Percentiles rank a stretch among this genome's conserved stretches.
phyloP scores from a whole-genome alignment of 2,113 vertebrate genomes.

The Stigmatopora nigra region DNA sequence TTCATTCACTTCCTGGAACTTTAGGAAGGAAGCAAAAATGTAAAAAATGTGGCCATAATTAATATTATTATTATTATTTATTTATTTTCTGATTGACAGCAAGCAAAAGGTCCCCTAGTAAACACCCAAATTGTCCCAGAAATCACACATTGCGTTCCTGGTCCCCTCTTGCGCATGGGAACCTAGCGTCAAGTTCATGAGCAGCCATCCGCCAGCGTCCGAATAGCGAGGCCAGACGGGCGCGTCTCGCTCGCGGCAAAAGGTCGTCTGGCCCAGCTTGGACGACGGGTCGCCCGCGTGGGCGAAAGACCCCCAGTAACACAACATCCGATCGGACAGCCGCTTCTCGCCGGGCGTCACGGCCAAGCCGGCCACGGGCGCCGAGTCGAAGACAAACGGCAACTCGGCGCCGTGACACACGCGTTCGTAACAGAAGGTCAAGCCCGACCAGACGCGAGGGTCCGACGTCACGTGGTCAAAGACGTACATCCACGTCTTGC shows the following conservation, averaged over 20 bases:
- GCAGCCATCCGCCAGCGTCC: conserved; percentile 49
- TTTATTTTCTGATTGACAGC: too few species aligned
- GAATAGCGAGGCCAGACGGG: conserved; percentile 61
- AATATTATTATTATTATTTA: too few species aligned
- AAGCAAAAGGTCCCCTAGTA: conserved; percentile 39
- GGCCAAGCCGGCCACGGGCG: conserved; percentile 62
- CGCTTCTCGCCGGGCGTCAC: conserved; percentile 53
- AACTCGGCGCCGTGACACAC: conserved; percentile 71
- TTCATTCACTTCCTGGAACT: too few species aligned
- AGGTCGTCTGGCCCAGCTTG: conserved; percentile 42
- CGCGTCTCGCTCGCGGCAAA: conserved; percentile 58
- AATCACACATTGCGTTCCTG: conserved; percentile 65
- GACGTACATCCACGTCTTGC: conserved; percentile 63
- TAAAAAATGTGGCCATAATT: too few species aligned
- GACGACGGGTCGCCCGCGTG: conserved; percentile 63
- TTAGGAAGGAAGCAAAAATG: too few species aligned
- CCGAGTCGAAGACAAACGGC: conserved; percentile 68
- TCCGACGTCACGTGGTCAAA: conserved; percentile 68
- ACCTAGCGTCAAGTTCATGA: conserved; percentile 67
- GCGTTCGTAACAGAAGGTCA: conserved; percentile 63
- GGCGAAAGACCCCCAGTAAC: conserved; percentile 69
- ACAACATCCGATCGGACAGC: conserved; percentile 68
- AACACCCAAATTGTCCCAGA: conserved; percentile 70
- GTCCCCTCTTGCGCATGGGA: conserved; percentile 56
- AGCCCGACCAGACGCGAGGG: conserved; percentile 57